Percentiles rank a stretch among this genome's conserved stretches.
Evolutionary conservation across 2,113 vertebrate species (phyloP).

Genomic region (Bos indicus): DNA sequence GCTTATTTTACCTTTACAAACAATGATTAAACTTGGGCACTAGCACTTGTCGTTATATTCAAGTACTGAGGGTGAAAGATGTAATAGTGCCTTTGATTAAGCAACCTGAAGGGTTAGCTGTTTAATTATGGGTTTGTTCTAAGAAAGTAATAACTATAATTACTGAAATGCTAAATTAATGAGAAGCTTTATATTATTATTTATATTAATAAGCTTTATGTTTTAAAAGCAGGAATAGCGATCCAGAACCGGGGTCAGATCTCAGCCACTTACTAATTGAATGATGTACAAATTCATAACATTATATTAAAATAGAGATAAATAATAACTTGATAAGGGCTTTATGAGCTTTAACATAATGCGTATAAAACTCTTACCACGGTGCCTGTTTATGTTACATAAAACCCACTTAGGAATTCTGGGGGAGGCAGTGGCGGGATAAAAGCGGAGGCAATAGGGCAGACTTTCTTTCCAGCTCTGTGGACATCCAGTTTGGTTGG

Average conservation of each 20-base stretch:
- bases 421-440: background rate
- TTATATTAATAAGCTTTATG: background rate
- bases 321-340: background rate
- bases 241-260: background rate
- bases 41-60: background rate
- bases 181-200: background rate
- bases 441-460: slow-evolving; percentile 1
- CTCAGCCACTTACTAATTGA: background rate
- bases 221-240: background rate
- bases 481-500: background rate
- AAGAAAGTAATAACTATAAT: slow-evolving; percentile 30
- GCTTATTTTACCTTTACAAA: background rate
- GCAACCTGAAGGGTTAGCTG: background rate
- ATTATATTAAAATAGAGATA: background rate
- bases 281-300: background rate
- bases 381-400: background rate
- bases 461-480: background rate
- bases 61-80: background rate
- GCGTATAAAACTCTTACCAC: background rate
- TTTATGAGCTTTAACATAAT: background rate
- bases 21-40: background rate
- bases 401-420: background rate
- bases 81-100: background rate
- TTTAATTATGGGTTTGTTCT: slow-evolving; percentile 18
- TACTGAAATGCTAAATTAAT: background rate